These are phyloP conservation scores for Phylloscopus trochilus DNA, from an alignment of 2,113 vertebrate genomes.

Conservation along the genomic window DNA sequence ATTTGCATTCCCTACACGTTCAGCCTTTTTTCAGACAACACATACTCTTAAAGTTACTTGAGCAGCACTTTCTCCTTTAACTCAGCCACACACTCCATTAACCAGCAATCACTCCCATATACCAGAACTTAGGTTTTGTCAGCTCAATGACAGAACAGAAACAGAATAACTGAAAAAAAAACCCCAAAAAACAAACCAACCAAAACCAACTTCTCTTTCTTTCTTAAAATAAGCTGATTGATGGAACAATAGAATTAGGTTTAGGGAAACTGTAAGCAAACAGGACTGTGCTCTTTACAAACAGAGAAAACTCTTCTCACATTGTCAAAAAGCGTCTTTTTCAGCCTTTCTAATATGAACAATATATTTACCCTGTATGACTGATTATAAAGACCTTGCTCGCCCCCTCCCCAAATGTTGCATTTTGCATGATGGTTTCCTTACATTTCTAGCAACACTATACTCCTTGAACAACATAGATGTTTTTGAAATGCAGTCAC, in stretches of 20 bases:
- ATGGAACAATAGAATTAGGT: background rate
- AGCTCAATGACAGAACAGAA: background rate
- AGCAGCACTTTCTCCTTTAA: background rate
- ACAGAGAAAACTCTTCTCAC: background rate
- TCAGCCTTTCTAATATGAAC: background rate
- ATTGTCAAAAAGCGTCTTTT: background rate
- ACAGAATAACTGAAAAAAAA: background rate
- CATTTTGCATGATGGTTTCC: background rate
- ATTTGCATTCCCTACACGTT: conserved; percentile 29
- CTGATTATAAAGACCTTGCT: background rate
- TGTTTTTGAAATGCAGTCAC: background rate
- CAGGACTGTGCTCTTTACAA: background rate
- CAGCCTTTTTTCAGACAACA: conserved; percentile 15
- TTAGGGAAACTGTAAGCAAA: background rate
- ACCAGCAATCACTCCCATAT: background rate
- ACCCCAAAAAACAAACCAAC: background rate
- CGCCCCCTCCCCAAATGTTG: background rate
- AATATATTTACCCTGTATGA: background rate
- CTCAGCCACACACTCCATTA: background rate
- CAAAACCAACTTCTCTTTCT: background rate
- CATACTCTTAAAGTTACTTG: background rate
- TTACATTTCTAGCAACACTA: background rate
- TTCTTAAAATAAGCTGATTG: background rate
- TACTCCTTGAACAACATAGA: background rate
- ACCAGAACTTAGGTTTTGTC: background rate